Evolutionary conservation across 2,797 vertebrate species (phyloP), one percentile per base, ranked within the genome.

Genomic region (Kryptolebias ocellatus): DNA sequence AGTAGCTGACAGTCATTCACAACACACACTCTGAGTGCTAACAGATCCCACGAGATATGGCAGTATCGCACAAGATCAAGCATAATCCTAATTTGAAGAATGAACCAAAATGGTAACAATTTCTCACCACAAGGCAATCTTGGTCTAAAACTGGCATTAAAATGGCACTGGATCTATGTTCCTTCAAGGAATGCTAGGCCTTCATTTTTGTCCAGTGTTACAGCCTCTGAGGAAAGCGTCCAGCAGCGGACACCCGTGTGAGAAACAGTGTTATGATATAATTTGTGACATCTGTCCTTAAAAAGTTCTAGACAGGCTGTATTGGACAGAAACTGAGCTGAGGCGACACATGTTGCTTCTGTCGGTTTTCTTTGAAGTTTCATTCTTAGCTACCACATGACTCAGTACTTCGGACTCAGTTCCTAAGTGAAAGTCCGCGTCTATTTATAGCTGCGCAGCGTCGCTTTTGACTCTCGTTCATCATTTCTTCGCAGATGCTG

Each of bases 391-490:
- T 27, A 28, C 17, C 18, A 47, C 29, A 2, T 42, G 15, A 49
- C 44, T 66, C 34, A 49, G 4, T 18, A 51, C 37, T 51, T 51
- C 27, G 34, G 15, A 50, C 15, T 4, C 17, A 50, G 9, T 72
- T 80, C 55, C 76, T 77, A 65, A 45, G 60, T 69, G 20, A 24
- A 24, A 24, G 20, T 24, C 20, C 2, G 20, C 20, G 61, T 24
- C 68, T 83, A 72, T 79, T 45, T 73, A 56, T 74, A 76, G 72
- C 49, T 55, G 7, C 15, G 28, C 16, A 28, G n/a, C 42, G 42
- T 9, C 6, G 15, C 3, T 62, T 53, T 37, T 18, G 10, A 45
- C 39, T 14, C 56, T 49, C 39, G 31, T 59, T 67, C 0, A 2
- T n/a, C 6, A 6, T n/a, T 39, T 28, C 1, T 46, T 24, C 12